Evolutionary conservation across 2,113 vertebrate species (phyloP).

Genomic region (Morone chrysops): DNA sequence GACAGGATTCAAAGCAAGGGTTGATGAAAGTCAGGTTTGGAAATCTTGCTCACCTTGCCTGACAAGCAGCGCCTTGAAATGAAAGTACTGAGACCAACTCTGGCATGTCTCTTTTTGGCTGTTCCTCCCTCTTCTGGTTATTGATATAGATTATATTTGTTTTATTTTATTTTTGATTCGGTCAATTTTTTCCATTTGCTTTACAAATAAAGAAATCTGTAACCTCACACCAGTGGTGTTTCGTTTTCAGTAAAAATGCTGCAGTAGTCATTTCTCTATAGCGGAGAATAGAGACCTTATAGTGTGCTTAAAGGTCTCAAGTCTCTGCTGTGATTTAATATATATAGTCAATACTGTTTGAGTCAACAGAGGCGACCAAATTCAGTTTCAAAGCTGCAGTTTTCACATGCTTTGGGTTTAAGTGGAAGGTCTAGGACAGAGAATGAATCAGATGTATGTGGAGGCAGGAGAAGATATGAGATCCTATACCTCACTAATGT

Average conservation of each 20-base stretch:
- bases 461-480: slow-evolving; percentile 58
- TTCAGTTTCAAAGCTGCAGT: slow-evolving; percentile 38
- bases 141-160: neutral
- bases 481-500: slow-evolving; percentile 66
- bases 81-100: neutral
- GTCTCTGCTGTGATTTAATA: slow-evolving; percentile 33
- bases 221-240: slow-evolving; percentile 7
- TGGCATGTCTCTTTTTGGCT: neutral
- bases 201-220: slow-evolving; percentile 4
- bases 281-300: neutral
- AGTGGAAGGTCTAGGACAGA: slow-evolving; percentile 48
- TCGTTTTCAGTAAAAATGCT: slow-evolving; percentile 17
- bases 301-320: slow-evolving; percentile 4
- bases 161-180: neutral
- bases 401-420: slow-evolving; percentile 42
- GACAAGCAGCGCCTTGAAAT: slow-evolving; percentile 14
- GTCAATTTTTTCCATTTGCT: neutral
- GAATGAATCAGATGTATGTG: slow-evolving; percentile 72
- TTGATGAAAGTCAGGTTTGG: slow-evolving; percentile 5
- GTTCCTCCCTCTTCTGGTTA: neutral
- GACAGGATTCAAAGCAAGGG: neutral
- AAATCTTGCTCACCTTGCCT: slow-evolving; percentile 12
- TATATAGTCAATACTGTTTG: slow-evolving; percentile 37
- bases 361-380: slow-evolving; percentile 24
- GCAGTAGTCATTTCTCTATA: slow-evolving; percentile 6